Conservation (phyloP, 2,888 invertebrate species). For the Dysmachus trigonus region DNA sequence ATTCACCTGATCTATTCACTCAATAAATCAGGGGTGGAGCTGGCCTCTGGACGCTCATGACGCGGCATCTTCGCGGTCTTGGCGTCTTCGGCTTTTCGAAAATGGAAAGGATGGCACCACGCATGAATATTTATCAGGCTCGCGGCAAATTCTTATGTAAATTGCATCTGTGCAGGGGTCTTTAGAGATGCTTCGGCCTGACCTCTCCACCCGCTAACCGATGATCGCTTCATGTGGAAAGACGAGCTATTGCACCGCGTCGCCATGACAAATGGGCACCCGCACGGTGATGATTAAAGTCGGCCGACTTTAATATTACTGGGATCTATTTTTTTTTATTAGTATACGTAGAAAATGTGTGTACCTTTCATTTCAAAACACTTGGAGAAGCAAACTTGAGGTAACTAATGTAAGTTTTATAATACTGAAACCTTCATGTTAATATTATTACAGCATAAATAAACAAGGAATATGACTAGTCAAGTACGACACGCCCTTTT, state of each 20-base stretch:
- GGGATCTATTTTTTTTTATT: background rate
- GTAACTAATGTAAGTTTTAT: no score
- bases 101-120: background rate
- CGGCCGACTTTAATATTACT: background rate
- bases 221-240: constrained; percentile 23
- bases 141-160: constrained; percentile 39
- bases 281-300: background rate
- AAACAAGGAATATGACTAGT: background rate
- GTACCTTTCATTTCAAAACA: no score
- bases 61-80: background rate
- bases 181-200: background rate
- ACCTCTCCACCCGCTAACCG: constrained; percentile 40
- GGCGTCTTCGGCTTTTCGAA: background rate
- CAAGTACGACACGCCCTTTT: background rate
- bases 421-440: no score
- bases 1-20: constrained; percentile 41
- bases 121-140: constrained; percentile 32
- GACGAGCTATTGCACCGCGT: constrained; percentile 20
- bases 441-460: background rate
- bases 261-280: constrained; percentile 24
- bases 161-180: constrained; percentile 15
- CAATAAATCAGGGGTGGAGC: constrained; percentile 29
- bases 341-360: no score
- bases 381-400: no score
- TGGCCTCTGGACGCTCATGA: background rate